Evolutionary conservation across 2,113 vertebrate genomes (phyloP).

Genomic region (Bettongia penicillata): DNA sequence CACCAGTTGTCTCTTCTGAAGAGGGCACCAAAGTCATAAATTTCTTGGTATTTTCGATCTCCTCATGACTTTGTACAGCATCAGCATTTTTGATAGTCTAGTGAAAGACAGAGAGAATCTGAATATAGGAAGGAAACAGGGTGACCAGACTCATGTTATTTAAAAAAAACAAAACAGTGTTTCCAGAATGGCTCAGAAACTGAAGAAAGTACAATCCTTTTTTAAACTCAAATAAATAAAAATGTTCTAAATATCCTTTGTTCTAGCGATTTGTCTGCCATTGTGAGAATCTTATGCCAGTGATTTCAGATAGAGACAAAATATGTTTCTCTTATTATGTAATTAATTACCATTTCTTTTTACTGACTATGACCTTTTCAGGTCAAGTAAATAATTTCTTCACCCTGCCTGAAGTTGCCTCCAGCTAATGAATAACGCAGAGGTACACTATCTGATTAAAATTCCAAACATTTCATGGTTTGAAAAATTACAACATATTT

Average conservation of each 20-base stretch:
- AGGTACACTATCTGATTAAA: slow-evolving; percentile 1
- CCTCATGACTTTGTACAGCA: slow-evolving; percentile 81
- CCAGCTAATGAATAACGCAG: slow-evolving; percentile 42
- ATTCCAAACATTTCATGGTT: slow-evolving; percentile 51
- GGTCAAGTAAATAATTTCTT: slow-evolving; percentile 9
- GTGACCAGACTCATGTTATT: not conserved
- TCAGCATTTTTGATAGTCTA: slow-evolving; percentile 74
- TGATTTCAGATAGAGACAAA: not conserved
- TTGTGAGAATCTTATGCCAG: not conserved
- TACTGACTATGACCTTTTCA: not conserved
- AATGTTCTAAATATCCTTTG: slow-evolving; percentile 34
- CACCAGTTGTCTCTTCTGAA: slow-evolving; percentile 72
- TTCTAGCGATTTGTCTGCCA: slow-evolving; percentile 38
- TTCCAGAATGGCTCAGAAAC: not conserved
- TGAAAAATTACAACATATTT: not conserved
- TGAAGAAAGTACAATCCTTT: slow-evolving; percentile 2
- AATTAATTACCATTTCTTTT: slow-evolving; percentile 40
- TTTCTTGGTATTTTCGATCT: slow-evolving; percentile 88
- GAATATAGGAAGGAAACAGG: slow-evolving; percentile 21
- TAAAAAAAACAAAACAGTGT: not conserved
- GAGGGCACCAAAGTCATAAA: slow-evolving; percentile 87
- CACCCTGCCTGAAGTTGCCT: slow-evolving; percentile 33
- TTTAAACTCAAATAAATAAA: slow-evolving; percentile 18
- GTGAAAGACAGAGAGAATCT: slow-evolving; percentile 66
- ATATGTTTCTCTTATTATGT: not conserved